These are phyloP conservation scores for Eurypyga helias DNA, from an alignment of 2,113 vertebrate genomes.

Conservation along the genomic window DNA sequence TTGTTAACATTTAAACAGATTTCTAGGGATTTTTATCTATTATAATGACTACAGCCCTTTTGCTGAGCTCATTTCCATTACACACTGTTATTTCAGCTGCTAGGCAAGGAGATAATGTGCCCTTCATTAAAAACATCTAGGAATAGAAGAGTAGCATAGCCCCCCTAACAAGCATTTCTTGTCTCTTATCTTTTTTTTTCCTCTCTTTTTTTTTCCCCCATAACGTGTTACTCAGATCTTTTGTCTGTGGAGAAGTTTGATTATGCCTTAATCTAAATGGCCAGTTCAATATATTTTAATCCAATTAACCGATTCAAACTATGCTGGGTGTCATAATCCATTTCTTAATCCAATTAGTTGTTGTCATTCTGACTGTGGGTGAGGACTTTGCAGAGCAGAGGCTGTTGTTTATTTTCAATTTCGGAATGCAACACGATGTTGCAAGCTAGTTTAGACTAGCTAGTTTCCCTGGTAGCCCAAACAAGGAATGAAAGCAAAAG, in stretches of 20 bases:
- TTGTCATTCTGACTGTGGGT: neutral
- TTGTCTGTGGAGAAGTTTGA: slow-evolving; percentile 62
- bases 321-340: slow-evolving; percentile 68
- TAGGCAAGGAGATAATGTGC: slow-evolving; percentile 49
- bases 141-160: neutral
- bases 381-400: neutral
- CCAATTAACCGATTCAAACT: slow-evolving; percentile 62
- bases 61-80: slow-evolving; percentile 61
- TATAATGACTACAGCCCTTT: slow-evolving; percentile 46
- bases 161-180: slow-evolving; percentile 54
- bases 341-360: slow-evolving; percentile 76
- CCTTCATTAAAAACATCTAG: slow-evolving; percentile 46
- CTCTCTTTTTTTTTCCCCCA: neutral
- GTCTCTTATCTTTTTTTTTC: slow-evolving; percentile 46
- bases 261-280: slow-evolving; percentile 76
- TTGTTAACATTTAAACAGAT: slow-evolving; percentile 63
- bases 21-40: slow-evolving; percentile 53
- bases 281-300: slow-evolving; percentile 63
- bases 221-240: slow-evolving; percentile 35
- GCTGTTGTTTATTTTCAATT: slow-evolving; percentile 6
- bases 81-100: slow-evolving; percentile 58
- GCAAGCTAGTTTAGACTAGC: neutral
- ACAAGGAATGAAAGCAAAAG: neutral
- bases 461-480: neutral
- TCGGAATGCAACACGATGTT: neutral